Base-by-base conservation (phyloP, 2,113 vertebrate species). In the Mellivora capensis region DNA sequence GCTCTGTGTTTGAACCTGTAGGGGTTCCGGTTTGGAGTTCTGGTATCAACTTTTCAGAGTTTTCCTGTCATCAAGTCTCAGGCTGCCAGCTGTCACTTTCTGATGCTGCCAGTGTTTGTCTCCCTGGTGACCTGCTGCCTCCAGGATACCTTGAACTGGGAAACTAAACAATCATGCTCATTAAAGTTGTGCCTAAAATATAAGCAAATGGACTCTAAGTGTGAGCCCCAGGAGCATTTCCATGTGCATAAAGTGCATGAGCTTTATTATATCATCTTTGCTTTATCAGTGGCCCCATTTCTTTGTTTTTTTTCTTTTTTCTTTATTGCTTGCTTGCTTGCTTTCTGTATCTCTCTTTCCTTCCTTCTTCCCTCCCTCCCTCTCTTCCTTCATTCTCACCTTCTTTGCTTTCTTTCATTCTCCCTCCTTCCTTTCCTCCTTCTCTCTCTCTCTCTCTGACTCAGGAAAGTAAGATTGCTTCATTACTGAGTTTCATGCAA, bases 131-230 rank as follows among this genome's bases (percentile, higher is more conserved):
- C 42, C 62, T 84, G 47, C 52, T 87, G 81, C 57, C 86, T 93
- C 85, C 42, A 57, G 57, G 82, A 64, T 71, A 80, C 90, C 54
- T 94, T 57, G 80, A 96, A 91, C 72, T 93, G 13, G 64, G 62
- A 95, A 57, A 76, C 72, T 74, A 89, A 91, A 93, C 82, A 79
- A 87, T 90, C 44, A 47, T 1, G 27, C n/a, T 91, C 47, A 7
- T 96, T 93, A 92, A 95, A 94, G 67, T 86, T 90, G 23, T 69
- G n/a, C 71, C 82, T 94, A 47, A 97, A 97, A 91, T 97, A 94
- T 39, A 81, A 96, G 54, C 77, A 96, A 91, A 69, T 94, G 20
- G 18, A 93, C 82, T 94, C 80, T 34, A 87, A 80, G 79, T 90
- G 42, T 90, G 69, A 87, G 37, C 37, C 67, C 23, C 57, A 47